These are phyloP conservation scores for Acestrorhynchus altus DNA, from an alignment of 2,797 vertebrate species.

Conservation along the genomic window DNA sequence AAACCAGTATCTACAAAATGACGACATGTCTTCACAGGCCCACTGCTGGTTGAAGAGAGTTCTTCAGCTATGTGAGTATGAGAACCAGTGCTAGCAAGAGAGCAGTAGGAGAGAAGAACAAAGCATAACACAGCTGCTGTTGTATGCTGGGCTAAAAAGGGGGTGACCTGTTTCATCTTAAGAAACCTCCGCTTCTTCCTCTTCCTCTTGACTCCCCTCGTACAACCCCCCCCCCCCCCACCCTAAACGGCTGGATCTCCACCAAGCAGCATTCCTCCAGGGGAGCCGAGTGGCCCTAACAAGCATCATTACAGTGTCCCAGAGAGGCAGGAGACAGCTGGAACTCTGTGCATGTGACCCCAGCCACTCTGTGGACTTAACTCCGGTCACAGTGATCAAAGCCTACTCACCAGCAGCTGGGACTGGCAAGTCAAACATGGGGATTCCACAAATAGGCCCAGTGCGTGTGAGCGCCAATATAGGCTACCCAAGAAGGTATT, in stretches of 20 bases:
- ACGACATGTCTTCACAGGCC: background rate
- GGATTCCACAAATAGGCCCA: constrained; percentile 51
- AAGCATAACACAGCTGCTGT: constrained; percentile 57
- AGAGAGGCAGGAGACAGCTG: constrained; percentile 45
- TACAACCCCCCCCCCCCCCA: background rate
- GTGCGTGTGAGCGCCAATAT: background rate
- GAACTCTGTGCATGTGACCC: constrained; percentile 56
- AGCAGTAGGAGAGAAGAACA: background rate
- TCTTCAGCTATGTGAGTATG: background rate
- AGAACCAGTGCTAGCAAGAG: background rate
- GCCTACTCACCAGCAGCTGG: constrained; percentile 65
- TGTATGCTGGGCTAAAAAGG: constrained; percentile 9
- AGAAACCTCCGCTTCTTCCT: background rate
- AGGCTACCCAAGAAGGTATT: constrained; percentile 17
- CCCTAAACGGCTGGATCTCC: constrained; percentile 42
- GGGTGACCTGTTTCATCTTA: background rate
- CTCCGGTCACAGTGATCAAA: constrained; percentile 64
- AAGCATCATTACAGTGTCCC: constrained; percentile 49
- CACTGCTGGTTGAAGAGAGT: background rate
- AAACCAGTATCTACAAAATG: too few species aligned
- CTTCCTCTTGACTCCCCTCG: constrained; percentile 2
- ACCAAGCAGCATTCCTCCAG: constrained; percentile 59
- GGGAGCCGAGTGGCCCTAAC: constrained; percentile 62
- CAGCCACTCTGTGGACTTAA: constrained; percentile 62
- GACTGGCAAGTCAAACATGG: constrained; percentile 62